Conservation (phyloP, 1,140 invertebrate species). For the Drosophila azteca region DNA sequence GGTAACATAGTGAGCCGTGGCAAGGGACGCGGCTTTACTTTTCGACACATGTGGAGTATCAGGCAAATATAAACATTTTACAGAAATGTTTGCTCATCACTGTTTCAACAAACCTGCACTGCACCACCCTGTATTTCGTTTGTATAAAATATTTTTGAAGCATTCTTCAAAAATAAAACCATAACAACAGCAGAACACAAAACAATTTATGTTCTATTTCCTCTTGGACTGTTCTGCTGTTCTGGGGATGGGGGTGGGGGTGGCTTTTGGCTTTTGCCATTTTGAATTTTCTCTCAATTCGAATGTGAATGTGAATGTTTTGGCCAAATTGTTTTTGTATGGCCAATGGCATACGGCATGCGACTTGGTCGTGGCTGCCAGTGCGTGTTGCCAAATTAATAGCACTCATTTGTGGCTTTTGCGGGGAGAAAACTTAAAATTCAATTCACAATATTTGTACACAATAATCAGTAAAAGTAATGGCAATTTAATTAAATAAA, state of each 20-base stretch:
- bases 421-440: conserved; percentile 40
- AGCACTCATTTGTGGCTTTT: conserved; percentile 55
- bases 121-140: conserved; percentile 32
- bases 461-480: conserved; percentile 42
- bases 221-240: conserved; percentile 17
- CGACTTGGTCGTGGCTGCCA: background rate
- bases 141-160: conserved; percentile 31
- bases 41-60: too few relatives aligned
- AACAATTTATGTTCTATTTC: conserved; percentile 44
- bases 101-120: too few relatives aligned
- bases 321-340: conserved; percentile 30
- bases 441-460: conserved; percentile 40
- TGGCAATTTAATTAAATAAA: conserved; percentile 52
- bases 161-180: conserved; percentile 22
- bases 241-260: background rate
- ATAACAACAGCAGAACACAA: conserved; percentile 17
- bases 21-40: too few relatives aligned
- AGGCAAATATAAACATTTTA: too few relatives aligned
- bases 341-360: too few relatives aligned
- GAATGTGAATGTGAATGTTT: conserved; percentile 4
- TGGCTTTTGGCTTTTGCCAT: conserved; percentile 6
- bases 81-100: too few relatives aligned
- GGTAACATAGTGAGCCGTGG: too few relatives aligned
- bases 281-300: conserved; percentile 4
- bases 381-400: conserved; percentile 47